Conservation (phyloP, 2,797 vertebrate genomes). For the Danio jaintianensis region DNA sequence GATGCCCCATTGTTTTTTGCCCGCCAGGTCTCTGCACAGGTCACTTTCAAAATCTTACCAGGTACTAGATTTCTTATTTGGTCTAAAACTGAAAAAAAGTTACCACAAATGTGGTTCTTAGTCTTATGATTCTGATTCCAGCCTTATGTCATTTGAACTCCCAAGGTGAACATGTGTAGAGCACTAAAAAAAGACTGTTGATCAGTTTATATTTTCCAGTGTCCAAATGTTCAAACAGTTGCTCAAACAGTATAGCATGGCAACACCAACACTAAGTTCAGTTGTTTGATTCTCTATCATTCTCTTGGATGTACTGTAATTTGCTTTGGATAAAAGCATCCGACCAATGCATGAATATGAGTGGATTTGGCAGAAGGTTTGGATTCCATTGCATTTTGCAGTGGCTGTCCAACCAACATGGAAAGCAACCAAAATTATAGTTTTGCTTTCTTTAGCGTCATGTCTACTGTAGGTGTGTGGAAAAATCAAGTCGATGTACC, state of each 20-base stretch:
- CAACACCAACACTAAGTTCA: not conserved
- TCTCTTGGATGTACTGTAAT: not conserved
- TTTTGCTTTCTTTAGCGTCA: no score
- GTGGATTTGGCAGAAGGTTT: not conserved
- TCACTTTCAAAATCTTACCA: no score
- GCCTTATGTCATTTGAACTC: constrained; percentile 70
- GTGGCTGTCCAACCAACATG: no score
- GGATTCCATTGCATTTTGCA: no score
- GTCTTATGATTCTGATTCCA: constrained; percentile 64
- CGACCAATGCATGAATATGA: not conserved
- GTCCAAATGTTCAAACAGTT: not conserved
- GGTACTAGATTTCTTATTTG: no score
- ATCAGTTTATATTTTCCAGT: constrained; percentile 16
- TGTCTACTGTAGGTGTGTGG: no score
- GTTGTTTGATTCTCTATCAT: not conserved
- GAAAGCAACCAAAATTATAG: no score
- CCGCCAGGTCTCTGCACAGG: no score
- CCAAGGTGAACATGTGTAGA: constrained; percentile 66
- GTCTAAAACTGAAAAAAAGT: constrained; percentile 56
- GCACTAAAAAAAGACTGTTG: constrained; percentile 36
- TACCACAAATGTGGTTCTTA: constrained; percentile 36
- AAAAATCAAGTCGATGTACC: no score
- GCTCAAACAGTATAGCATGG: not conserved
- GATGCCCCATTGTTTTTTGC: no score
- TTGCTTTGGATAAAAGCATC: not conserved